phyloP scores from a whole-genome alignment of 2,797 vertebrate species.

The Semaprochilodus insignis region DNA sequence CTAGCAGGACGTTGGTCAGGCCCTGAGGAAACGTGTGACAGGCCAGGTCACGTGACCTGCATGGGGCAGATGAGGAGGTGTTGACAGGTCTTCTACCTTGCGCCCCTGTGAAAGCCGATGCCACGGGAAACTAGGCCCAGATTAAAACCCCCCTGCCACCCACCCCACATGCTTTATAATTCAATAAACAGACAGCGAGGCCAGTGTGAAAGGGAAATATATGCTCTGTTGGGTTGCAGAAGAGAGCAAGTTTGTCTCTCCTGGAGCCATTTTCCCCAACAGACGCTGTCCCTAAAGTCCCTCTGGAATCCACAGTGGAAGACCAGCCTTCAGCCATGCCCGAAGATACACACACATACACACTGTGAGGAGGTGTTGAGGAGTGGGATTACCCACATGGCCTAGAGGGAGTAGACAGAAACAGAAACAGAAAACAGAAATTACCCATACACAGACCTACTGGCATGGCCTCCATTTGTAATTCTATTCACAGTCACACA shows the following conservation, averaged over 20 bases:
- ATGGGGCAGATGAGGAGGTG: conserved; percentile 76
- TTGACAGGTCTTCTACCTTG: conserved; percentile 71
- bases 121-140: conserved; percentile 70
- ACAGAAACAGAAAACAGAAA: conserved; percentile 53
- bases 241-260: conserved; percentile 66
- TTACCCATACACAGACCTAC: conserved; percentile 57
- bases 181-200: conserved; percentile 64
- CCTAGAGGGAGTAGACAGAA: conserved; percentile 69
- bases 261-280: conserved; percentile 76
- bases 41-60: conserved; percentile 75
- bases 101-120: conserved; percentile 74
- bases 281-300: conserved; percentile 77
- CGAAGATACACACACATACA: conserved; percentile 72
- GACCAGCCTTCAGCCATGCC: conserved; percentile 81
- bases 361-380: conserved; percentile 74
- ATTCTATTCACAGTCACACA: conserved; percentile 40
- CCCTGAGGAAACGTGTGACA: conserved; percentile 63
- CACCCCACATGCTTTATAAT: conserved; percentile 48
- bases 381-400: conserved; percentile 77
- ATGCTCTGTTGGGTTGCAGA: conserved; percentile 50
- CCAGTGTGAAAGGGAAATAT: conserved; percentile 59
- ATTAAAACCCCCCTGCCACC: conserved; percentile 38
- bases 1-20: conserved; percentile 53
- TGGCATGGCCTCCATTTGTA: conserved; percentile 66
- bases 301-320: conserved; percentile 75